These are phyloP conservation scores for Zonotrichia leucophrys DNA, from an alignment of 2,113 vertebrate species.

Conservation along the genomic window DNA sequence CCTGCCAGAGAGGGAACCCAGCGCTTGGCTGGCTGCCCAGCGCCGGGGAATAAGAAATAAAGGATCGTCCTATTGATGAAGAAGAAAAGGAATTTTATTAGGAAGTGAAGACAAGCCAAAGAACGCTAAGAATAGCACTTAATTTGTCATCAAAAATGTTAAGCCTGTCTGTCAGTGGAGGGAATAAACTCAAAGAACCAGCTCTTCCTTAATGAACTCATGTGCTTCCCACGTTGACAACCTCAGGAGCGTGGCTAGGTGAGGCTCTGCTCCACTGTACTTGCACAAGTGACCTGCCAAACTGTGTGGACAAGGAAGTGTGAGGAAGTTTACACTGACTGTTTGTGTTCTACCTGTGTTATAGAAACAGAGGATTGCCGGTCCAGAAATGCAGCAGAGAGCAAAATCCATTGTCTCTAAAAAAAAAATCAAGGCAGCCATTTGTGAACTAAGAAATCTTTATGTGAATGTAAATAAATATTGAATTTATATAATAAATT, in stretches of 20 bases:
- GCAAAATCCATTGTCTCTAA: neutral
- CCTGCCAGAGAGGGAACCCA: neutral
- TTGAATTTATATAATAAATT: neutral
- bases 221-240: neutral
- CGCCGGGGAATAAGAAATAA: neutral
- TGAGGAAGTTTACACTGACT: neutral
- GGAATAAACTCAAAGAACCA: neutral
- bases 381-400: neutral
- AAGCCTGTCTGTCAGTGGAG: neutral
- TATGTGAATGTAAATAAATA: conserved; percentile 8
- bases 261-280: neutral
- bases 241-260: accelerated
- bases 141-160: neutral
- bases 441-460: neutral
- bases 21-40: neutral
- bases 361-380: neutral
- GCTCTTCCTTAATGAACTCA: neutral
- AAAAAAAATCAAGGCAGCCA: neutral
- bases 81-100: neutral
- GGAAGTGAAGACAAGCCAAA: conserved; percentile 11
- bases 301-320: accelerated
- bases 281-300: neutral
- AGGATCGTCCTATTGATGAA: neutral
- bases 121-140: neutral
- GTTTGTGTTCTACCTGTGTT: neutral